Evolutionary conservation across 2,888 invertebrate genomes (phyloP).

Genomic region (Aphidoletes aphidimyza): DNA sequence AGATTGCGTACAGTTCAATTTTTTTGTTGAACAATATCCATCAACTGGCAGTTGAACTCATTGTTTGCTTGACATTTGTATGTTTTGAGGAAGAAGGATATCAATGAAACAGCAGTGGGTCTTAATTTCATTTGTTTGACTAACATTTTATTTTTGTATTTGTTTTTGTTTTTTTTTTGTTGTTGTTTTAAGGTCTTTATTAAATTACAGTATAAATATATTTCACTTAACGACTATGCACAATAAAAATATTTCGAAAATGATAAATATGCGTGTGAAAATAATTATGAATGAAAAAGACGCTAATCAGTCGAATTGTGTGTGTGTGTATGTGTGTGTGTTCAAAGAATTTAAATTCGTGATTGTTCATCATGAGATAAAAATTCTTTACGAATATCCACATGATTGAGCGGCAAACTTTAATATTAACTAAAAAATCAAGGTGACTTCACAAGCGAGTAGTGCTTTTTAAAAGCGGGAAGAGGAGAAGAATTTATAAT

Average conservation of each 20-base stretch:
- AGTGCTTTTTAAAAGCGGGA: background rate
- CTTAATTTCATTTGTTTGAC: no score
- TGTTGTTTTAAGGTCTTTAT: background rate
- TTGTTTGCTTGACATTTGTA: no score
- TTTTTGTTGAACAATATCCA: no score
- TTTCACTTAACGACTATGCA: constrained; percentile 5
- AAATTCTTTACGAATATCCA: no score
- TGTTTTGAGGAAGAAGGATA: no score
- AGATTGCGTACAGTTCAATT: background rate
- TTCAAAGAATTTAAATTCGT: no score
- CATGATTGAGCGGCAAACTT: no score
- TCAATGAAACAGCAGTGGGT: no score
- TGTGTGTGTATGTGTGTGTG: no score
- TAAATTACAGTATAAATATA: background rate
- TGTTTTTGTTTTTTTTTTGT: background rate
- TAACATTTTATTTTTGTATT: background rate
- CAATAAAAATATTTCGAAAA: background rate
- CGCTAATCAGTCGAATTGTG: background rate
- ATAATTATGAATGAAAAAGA: constrained; percentile 15
- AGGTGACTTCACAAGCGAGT: constrained; percentile 8
- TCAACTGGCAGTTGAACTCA: no score
- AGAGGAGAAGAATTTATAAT: background rate
- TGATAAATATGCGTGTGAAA: background rate
- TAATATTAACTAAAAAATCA: background rate
- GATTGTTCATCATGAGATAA: background rate